phyloP scores from a whole-genome alignment of 92 coral and sea anemone species.

The Phymanthus crucifer region DNA sequence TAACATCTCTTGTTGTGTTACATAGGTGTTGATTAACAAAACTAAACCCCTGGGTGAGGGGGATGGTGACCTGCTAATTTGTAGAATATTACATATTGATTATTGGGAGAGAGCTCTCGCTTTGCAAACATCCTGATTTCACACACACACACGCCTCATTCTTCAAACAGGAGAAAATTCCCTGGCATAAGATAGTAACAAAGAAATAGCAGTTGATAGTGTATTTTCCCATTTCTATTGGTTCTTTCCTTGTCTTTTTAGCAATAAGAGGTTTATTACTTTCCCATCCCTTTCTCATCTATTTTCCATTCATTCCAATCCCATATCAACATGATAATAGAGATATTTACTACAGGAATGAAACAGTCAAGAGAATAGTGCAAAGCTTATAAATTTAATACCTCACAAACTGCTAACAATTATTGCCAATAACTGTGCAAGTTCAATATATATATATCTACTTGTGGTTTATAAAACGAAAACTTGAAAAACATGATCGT shows the following conservation, averaged over 20 bases:
- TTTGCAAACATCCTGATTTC: too few species aligned
- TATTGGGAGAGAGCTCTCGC: background rate
- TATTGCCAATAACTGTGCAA: constrained; percentile 1
- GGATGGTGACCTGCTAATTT: background rate
- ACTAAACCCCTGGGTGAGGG: background rate
- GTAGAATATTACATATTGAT: background rate
- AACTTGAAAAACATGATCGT: background rate
- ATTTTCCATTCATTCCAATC: background rate
- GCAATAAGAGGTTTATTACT: background rate
- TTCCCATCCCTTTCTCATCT: background rate
- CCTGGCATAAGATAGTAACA: too few species aligned
- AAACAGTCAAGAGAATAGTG: background rate
- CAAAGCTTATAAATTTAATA: background rate
- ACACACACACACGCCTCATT: too few species aligned
- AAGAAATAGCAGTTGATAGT: too few species aligned
- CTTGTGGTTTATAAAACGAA: background rate
- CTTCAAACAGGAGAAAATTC: too few species aligned
- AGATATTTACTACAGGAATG: background rate
- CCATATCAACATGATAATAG: background rate
- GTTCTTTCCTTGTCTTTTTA: background rate
- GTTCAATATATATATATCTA: background rate
- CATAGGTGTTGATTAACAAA: background rate
- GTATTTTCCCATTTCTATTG: background rate
- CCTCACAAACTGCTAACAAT: background rate
- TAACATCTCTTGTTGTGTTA: background rate